Evolutionary conservation across 2,113 vertebrate species (phyloP).

Genomic region (Gadus chalcogrammus): DNA sequence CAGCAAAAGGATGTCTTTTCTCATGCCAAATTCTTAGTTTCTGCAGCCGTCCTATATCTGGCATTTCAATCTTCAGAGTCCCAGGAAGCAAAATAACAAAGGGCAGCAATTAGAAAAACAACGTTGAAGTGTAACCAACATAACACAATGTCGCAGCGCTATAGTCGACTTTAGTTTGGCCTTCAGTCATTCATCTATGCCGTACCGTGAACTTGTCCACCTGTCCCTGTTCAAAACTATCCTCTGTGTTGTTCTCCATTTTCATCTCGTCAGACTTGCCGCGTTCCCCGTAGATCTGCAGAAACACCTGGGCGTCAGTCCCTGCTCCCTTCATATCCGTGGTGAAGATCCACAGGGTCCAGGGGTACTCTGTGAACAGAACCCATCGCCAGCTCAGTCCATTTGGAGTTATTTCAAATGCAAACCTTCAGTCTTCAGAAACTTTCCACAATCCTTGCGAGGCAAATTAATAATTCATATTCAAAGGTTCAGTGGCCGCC

Average conservation of each 20-base stretch:
- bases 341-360: constrained; percentile 96
- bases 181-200: background rate
- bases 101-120: background rate
- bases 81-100: background rate
- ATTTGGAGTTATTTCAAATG: too few species aligned
- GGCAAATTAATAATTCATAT: too few species aligned
- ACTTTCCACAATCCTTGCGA: too few species aligned
- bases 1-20: constrained; percentile 86
- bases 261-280: constrained; percentile 91
- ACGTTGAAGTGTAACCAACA: background rate
- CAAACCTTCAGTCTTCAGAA: too few species aligned
- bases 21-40: constrained; percentile 95
- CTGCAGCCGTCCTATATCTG: constrained; percentile 82
- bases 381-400: background rate
- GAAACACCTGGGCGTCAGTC: constrained; percentile 89
- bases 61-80: constrained; percentile 82
- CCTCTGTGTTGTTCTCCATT: constrained; percentile 91
- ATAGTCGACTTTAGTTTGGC: background rate
- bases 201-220: constrained; percentile 90
- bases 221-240: constrained; percentile 90
- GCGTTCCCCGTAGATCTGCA: constrained; percentile 90
- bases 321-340: constrained; percentile 93
- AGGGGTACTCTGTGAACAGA: constrained; percentile 77
- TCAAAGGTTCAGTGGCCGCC: too few species aligned
- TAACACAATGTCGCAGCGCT: background rate